A percentile compares a stretch with the other conserved stretches of the same genome.
Evolutionary conservation across 2,113 vertebrate species (phyloP).

Genomic region (Aepyceros melampus): DNA sequence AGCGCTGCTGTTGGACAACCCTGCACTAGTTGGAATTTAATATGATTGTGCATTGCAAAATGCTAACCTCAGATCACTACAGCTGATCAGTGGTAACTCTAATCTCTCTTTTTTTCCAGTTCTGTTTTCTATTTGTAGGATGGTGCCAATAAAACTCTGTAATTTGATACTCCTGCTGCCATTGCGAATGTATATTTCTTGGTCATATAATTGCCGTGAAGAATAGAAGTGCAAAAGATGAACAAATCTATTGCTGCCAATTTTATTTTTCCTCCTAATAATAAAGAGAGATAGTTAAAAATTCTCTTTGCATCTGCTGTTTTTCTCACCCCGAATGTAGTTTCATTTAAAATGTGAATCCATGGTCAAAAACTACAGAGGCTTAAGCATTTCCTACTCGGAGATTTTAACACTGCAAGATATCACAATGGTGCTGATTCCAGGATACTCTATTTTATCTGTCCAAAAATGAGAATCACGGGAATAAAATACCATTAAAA

Average conservation of each 20-base stretch:
- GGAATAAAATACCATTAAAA: constrained; percentile 28
- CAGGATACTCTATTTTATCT: background rate
- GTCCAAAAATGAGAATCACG: background rate
- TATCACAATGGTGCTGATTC: background rate
- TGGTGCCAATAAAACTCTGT: background rate
- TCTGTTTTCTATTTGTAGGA: background rate
- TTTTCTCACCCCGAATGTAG: constrained; percentile 52
- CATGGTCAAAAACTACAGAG: constrained; percentile 43
- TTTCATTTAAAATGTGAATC: constrained; percentile 70
- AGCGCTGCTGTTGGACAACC: background rate
- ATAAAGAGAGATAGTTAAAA: constrained; percentile 77
- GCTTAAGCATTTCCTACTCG: constrained; percentile 18
- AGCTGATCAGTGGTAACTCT: background rate
- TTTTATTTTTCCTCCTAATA: constrained; percentile 60
- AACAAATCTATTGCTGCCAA: constrained; percentile 68
- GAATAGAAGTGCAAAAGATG: constrained; percentile 34
- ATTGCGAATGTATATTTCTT: background rate
- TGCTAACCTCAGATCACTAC: background rate
- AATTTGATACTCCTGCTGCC: background rate
- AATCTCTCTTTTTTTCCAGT: background rate
- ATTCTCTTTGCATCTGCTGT: constrained; percentile 61
- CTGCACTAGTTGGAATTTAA: background rate
- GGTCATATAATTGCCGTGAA: constrained; percentile 15
- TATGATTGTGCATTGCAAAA: background rate
- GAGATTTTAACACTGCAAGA: constrained; percentile 15